phyloP scores from a whole-genome alignment of 2,888 invertebrate genomes.

The Cephus rjabovi region DNA sequence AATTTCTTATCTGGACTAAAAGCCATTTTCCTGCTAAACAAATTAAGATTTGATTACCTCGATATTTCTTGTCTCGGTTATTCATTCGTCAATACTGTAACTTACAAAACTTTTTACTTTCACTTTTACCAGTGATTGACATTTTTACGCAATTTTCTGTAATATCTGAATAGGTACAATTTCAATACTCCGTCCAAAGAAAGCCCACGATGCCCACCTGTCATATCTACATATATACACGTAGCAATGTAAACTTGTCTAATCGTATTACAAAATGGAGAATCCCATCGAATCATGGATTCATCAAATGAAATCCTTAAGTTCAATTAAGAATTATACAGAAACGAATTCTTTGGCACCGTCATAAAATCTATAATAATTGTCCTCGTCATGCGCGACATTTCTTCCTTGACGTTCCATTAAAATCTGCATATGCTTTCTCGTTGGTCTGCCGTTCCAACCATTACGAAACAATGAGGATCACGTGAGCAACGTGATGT shows the following conservation, averaged over 20 bases:
- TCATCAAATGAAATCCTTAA: background rate
- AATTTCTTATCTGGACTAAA: background rate
- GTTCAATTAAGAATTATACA: background rate
- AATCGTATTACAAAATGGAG: background rate
- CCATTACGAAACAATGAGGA: background rate
- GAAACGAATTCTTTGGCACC: background rate
- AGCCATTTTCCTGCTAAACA: background rate
- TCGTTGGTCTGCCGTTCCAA: background rate
- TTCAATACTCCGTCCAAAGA: background rate
- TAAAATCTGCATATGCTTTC: background rate
- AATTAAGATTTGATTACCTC: background rate
- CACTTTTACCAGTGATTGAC: background rate
- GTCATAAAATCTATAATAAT: background rate
- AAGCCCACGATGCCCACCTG: background rate
- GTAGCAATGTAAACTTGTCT: background rate
- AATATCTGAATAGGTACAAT: background rate
- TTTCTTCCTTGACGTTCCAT: background rate
- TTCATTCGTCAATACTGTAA: background rate
- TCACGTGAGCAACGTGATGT: background rate
- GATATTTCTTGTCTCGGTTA: background rate
- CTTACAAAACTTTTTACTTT: background rate
- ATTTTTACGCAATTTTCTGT: background rate
- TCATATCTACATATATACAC: background rate
- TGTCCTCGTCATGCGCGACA: background rate
- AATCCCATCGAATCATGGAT: background rate